These are phyloP conservation scores for Netelia fuscicornis DNA, from an alignment of 2,888 invertebrate genomes.

Conservation along the genomic window DNA sequence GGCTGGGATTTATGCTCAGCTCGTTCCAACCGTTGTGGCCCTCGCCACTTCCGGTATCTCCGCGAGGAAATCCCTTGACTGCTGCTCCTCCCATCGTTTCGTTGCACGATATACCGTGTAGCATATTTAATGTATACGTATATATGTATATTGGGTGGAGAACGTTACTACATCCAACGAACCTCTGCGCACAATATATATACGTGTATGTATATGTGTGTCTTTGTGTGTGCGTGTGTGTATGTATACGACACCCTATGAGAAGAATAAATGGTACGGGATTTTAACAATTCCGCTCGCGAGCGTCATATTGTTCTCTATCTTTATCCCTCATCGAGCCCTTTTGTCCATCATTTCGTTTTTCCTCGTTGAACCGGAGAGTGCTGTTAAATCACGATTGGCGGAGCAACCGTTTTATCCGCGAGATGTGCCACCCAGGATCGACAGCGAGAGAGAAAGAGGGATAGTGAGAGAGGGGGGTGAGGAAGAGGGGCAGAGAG, in stretches of 20 bases:
- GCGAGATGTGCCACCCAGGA: slow-evolving; percentile 24
- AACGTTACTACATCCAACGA: slow-evolving; percentile 36
- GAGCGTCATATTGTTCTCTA: slow-evolving; percentile 31
- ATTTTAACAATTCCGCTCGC: slow-evolving; percentile 56
- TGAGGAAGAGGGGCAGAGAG: too few relatives aligned
- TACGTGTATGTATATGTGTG: neutral
- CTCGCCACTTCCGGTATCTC: slow-evolving; percentile 56
- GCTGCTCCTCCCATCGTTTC: slow-evolving; percentile 60
- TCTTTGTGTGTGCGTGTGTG: neutral
- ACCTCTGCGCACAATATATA: neutral
- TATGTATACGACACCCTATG: slow-evolving; percentile 35
- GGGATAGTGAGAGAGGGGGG: neutral
- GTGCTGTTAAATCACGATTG: slow-evolving; percentile 54
- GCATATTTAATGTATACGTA: slow-evolving; percentile 27
- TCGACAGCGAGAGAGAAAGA: neutral
- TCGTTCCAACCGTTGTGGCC: slow-evolving; percentile 47
- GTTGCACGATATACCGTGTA: slow-evolving; percentile 32
- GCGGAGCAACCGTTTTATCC: slow-evolving; percentile 50
- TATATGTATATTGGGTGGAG: slow-evolving; percentile 7
- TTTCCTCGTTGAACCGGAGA: slow-evolving; percentile 33
- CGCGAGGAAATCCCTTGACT: slow-evolving; percentile 47
- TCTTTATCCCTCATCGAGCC: neutral
- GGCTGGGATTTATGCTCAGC: slow-evolving; percentile 44
- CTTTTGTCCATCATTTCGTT: slow-evolving; percentile 42
- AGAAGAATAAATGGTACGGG: slow-evolving; percentile 43